Evolutionary conservation across 1,140 invertebrate genomes (phyloP).

Genomic region (Heliconius congener): DNA sequence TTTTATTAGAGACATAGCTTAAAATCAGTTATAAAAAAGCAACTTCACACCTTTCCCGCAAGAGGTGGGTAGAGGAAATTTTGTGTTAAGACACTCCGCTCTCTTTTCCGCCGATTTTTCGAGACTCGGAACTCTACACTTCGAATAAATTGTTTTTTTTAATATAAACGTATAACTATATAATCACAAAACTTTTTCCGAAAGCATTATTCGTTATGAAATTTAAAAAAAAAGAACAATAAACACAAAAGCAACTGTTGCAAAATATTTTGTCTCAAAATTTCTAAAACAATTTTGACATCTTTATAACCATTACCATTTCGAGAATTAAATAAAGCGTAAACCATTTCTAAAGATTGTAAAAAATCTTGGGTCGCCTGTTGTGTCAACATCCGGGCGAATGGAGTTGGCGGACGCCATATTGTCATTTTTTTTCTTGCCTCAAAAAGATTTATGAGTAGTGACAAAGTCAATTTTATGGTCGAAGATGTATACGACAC

Average conservation of each 20-base stretch:
- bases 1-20: too few relatives aligned
- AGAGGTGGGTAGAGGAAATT: too few relatives aligned
- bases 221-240: background rate
- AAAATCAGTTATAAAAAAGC: too few relatives aligned
- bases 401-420: constrained; percentile 55
- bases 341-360: constrained; percentile 16
- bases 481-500: constrained; percentile 49
- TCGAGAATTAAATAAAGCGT: constrained; percentile 33
- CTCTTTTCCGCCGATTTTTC: too few relatives aligned
- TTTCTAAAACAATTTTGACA: constrained; percentile 24
- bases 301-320: constrained; percentile 25
- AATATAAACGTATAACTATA: too few relatives aligned
- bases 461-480: constrained; percentile 78
- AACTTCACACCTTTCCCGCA: too few relatives aligned
- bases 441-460: constrained; percentile 72
- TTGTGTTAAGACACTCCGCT: too few relatives aligned
- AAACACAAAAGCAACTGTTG: constrained; percentile 5
- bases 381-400: constrained; percentile 71
- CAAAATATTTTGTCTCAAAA: constrained; percentile 13
- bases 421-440: constrained; percentile 53
- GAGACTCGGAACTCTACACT: too few relatives aligned
- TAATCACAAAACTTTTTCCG: too few relatives aligned
- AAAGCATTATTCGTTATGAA: background rate
- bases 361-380: constrained; percentile 53
- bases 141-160: too few relatives aligned